Evolutionary conservation across 2,888 invertebrate species (phyloP), one percentile per base, ranked within the genome.

Genomic region (Hofmannophila pseudospretella): DNA sequence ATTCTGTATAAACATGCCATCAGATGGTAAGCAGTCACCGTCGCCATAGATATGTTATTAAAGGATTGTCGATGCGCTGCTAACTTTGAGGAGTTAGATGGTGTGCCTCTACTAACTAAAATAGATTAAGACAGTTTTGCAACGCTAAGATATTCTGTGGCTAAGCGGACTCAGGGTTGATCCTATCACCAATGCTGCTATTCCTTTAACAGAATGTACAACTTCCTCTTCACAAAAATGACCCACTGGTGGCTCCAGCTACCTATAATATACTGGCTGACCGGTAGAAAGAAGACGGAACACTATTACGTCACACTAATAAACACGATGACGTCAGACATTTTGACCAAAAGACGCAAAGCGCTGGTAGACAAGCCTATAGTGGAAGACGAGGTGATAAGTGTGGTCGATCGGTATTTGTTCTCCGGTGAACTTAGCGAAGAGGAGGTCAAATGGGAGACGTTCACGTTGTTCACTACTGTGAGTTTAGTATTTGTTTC

Each of bases 221-320:
- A 51, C 2, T 34, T 68, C 0, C 53, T 77, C 1, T 80, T 75
- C 45, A 45, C 49, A 8, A 73, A 65, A 39, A 80, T 80, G 67
- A 73, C 74, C 0, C 55, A 51, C 34, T 81, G 79, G 78, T 82
- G 79, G 79, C 55, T 77, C 0, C 78, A 76, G 25, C 59, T 80
- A 29, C 80, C 81, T 0, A 0, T 74, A 0, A 41, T 81, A 1
- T 72, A 54, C 44, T 72, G 73, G 66, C 7, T 75, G 3, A 36
- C 57, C 0, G 77, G 77, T 1, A 50, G 39, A 3, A 54, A 55
- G 34, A 56, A 45, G 11, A 45, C 31, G n/a, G 60, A 75, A 7
- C 36, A 54, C 1, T 36, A 59, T 25, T 67, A 41, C 22, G 1
- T 46, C 0, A 54, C 58, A 22, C 3, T 60, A 1, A 19, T 73